Evolutionary conservation across 2,113 vertebrate genomes (phyloP).

Genomic region (Eudyptes chrysolophus): DNA sequence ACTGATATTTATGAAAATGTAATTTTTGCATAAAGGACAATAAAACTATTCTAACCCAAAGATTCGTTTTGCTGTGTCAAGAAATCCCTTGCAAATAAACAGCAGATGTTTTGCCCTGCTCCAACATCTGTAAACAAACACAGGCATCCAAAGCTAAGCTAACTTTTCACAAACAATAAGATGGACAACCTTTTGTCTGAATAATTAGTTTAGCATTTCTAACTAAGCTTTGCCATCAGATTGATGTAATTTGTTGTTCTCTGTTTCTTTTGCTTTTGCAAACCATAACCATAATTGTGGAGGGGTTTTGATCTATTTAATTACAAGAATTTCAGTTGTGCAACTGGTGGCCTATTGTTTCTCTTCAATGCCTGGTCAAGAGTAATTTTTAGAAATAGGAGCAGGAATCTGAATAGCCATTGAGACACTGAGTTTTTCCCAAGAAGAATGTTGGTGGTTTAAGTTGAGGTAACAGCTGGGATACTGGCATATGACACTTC

Average conservation of each 20-base stretch:
- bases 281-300: neutral
- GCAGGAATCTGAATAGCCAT: neutral
- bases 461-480: neutral
- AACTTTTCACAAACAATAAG: neutral
- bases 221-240: neutral
- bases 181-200: neutral
- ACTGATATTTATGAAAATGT: neutral
- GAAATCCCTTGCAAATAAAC: conserved; percentile 11
- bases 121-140: neutral
- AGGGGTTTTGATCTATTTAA: conserved; percentile 27
- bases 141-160: neutral
- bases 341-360: conserved; percentile 6
- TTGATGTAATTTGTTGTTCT: neutral
- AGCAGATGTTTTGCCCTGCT: neutral
- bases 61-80: neutral
- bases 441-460: neutral
- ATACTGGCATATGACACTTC: neutral
- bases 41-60: neutral
- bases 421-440: neutral
- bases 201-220: neutral
- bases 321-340: conserved; percentile 18
- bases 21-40: neutral
- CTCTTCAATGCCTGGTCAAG: neutral
- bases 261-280: conserved; percentile 7
- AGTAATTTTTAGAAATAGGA: neutral